phyloP scores from a whole-genome alignment of 1,140 invertebrate species.

The Drosophila busckii region DNA sequence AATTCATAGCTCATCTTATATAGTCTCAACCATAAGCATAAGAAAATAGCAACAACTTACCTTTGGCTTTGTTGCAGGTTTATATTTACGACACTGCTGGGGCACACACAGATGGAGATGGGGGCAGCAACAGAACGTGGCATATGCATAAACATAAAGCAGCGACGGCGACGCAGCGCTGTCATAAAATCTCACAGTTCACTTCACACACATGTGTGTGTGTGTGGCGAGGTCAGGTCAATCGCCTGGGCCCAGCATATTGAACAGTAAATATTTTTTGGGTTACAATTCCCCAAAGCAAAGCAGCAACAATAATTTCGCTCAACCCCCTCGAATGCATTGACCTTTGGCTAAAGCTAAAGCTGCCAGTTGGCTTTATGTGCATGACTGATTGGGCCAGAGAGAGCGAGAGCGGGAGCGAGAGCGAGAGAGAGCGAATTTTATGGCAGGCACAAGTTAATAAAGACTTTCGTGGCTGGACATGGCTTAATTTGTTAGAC shows the following conservation, averaged over 20 bases:
- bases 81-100: slow-evolving; percentile 59
- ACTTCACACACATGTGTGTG: background rate
- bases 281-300: background rate
- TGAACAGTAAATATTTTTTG: too few species aligned
- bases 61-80: slow-evolving; percentile 38
- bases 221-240: background rate
- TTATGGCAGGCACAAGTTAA: slow-evolving; percentile 46
- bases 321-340: background rate
- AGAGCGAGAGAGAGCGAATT: slow-evolving; percentile 57
- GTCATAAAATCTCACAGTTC: slow-evolving; percentile 46
- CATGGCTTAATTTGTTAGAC: slow-evolving; percentile 72
- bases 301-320: slow-evolving; percentile 8
- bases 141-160: slow-evolving; percentile 21
- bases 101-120: too few species aligned
- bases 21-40: too few species aligned
- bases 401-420: slow-evolving; percentile 64
- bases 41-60: slow-evolving; percentile 11
- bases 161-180: too few species aligned
- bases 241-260: background rate
- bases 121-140: too few species aligned
- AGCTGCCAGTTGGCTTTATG: slow-evolving; percentile 75
- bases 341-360: slow-evolving; percentile 11
- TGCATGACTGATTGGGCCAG: slow-evolving; percentile 73
- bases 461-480: slow-evolving; percentile 54
- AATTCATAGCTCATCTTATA: too few species aligned